Conservation (phyloP, 2,113 vertebrate genomes). For the Pitta sordida region DNA sequence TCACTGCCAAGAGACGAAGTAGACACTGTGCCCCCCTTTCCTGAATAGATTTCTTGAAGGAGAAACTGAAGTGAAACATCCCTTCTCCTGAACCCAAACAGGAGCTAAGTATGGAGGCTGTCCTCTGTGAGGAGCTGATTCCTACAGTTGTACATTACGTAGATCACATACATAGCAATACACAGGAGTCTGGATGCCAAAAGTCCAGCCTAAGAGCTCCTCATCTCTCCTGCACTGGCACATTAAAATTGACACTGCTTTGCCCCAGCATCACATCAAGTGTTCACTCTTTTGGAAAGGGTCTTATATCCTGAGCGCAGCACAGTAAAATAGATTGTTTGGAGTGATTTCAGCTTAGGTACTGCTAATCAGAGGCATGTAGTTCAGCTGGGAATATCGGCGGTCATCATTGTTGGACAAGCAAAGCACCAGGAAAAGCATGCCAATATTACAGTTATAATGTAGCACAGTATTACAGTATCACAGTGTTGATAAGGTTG, state of each 20-base stretch:
- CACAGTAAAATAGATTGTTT: fast-evolving
- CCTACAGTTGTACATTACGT: not conserved
- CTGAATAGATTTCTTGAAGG: not conserved
- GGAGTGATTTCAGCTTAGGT: not conserved
- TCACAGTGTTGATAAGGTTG: no score
- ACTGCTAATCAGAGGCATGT: not conserved
- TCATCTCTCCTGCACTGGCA: not conserved
- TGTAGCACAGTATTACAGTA: no score
- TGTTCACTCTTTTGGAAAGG: not conserved
- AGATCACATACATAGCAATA: not conserved
- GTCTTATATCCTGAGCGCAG: not conserved
- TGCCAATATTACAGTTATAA: not conserved
- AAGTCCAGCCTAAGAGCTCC: not conserved
- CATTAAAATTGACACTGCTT: not conserved
- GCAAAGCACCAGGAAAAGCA: not conserved
- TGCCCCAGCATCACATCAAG: not conserved
- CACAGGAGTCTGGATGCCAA: not conserved
- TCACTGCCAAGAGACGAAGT: not conserved
- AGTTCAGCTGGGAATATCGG: not conserved
- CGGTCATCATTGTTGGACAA: not conserved
- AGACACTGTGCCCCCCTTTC: not conserved
- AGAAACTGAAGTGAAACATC: not conserved
- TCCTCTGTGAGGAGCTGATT: not conserved
- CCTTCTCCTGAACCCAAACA: not conserved
- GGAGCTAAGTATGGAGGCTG: not conserved